Percentiles rank a stretch among this genome's conserved stretches.
phyloP scores from a whole-genome alignment of 1,140 invertebrate species.

The Drosophila pruinosa region DNA sequence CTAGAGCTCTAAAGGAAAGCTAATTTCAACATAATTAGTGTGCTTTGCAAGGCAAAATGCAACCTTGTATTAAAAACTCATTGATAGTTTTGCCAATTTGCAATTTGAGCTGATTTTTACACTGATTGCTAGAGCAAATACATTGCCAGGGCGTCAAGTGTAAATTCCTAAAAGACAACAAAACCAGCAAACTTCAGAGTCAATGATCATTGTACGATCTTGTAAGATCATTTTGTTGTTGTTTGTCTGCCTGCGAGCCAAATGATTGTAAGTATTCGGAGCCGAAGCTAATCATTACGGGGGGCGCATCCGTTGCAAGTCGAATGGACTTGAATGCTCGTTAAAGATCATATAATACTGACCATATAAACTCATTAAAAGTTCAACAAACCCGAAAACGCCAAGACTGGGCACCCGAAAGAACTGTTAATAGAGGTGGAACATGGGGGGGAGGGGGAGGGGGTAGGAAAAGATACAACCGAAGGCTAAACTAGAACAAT shows the following conservation, averaged over 20 bases:
- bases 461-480: not conserved
- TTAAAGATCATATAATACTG: slow-evolving; percentile 58
- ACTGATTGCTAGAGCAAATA: too few relatives aligned
- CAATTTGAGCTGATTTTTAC: too few relatives aligned
- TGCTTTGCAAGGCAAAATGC: too few relatives aligned
- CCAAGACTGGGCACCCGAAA: slow-evolving; percentile 31
- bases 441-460: not conserved
- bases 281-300: slow-evolving; percentile 21
- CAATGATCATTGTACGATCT: not conserved
- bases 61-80: too few relatives aligned
- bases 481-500: slow-evolving; percentile 63
- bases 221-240: not conserved
- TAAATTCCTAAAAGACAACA: too few relatives aligned
- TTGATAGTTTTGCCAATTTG: too few relatives aligned
- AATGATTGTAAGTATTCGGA: too few relatives aligned
- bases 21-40: too few relatives aligned
- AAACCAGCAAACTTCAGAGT: not conserved
- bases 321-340: slow-evolving; percentile 43
- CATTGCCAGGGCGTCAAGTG: too few relatives aligned
- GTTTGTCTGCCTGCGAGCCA: not conserved
- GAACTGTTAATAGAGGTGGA: slow-evolving; percentile 56
- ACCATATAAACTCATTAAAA: slow-evolving; percentile 68
- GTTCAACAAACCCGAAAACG: slow-evolving; percentile 67
- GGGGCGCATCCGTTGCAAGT: slow-evolving; percentile 18
- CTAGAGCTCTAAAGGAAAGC: too few relatives aligned